Evolutionary conservation across 2,888 invertebrate species (phyloP).

Genomic region (Agonopterix alstromeriana): DNA sequence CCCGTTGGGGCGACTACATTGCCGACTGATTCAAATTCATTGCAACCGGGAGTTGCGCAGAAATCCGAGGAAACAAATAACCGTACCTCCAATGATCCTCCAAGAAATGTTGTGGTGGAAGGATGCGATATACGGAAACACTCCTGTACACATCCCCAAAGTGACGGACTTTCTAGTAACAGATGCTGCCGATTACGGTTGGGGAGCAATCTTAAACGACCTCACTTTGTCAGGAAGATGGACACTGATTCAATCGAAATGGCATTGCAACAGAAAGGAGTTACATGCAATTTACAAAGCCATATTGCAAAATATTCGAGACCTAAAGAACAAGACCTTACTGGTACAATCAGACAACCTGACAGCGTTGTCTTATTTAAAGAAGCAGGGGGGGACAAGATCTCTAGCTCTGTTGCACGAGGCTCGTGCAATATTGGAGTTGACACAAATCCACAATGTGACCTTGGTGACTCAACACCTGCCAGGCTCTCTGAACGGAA

Average conservation of each 20-base stretch:
- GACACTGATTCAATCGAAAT: conserved; percentile 7
- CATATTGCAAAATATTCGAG: conserved; percentile 2
- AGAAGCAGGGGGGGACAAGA: conserved; percentile 21
- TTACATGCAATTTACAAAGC: conserved; percentile 15
- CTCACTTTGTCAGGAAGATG: conserved; percentile 10
- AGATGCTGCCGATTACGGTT: conserved; percentile 11
- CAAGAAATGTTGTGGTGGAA: conserved; percentile 13
- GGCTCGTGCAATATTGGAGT: background rate
- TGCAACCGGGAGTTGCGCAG: background rate
- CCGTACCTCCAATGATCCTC: conserved; percentile 6
- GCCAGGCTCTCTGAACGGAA: conserved; percentile 13
- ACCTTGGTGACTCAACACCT: conserved; percentile 11
- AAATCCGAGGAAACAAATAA: conserved; percentile 3
- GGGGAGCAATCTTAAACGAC: conserved; percentile 15
- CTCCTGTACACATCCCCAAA: conserved; percentile 2
- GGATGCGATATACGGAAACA: conserved; percentile 5
- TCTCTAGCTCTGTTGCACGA: conserved; percentile 1
- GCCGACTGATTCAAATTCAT: background rate
- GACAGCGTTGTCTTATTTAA: conserved; percentile 13
- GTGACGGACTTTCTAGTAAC: conserved; percentile 13
- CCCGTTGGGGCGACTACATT: background rate
- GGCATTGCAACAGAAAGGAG: conserved; percentile 19
- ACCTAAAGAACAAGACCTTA: conserved; percentile 6
- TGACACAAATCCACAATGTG: conserved; percentile 5
- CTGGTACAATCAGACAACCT: conserved; percentile 16